Base-by-base conservation (phyloP, 2,888 invertebrate species). In the Cactoblastis cactorum region DNA sequence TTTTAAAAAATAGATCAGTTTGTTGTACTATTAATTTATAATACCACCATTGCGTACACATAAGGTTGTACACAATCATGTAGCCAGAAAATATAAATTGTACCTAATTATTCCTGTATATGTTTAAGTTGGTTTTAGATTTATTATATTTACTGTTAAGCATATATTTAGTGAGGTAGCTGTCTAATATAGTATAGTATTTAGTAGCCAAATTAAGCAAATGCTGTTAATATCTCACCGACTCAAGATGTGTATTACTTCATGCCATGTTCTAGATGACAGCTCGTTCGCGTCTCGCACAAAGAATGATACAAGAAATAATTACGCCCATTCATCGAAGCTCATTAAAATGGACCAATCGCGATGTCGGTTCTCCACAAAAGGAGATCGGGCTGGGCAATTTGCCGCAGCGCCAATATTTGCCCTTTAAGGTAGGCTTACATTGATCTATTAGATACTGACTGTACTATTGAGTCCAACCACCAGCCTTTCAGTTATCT, bases 291-390 rank as follows among this genome's bases (percentile, higher is more conserved):
- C 80, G 80, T 69, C 73, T 71, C 58, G 55, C 71, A 77, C 77
- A 80, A 81, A 83, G 80, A 84, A 86, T 83, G 77, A 83, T 80
- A 84, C 83, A 74, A 83, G 78, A 80, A 84, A 88, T 83, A 86
- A 86, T 87, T 86, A 87, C 87, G 86, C 86, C 86, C 86, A 84
- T 86, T 85, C 83, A 86, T 84, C 80, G 79, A 67, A 69, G 77
- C 85, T 86, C 83, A 86, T 85, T 87, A 86, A 82, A 83, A 76
- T 67, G 65, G 74, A 85, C 87, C 87, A 87, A 86, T 72, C 74
- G 72, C 67, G 62, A 65, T 66, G 68, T 65, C 63, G 68, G 58
- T 61, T 55, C 46, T 56, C 60, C 61, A 77, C 75, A 84, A 84
- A 83, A 83, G 77, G 74, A 80, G 71, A 70, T 77, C 63, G 59